These are phyloP conservation scores for Selene dorsalis DNA, from an alignment of 2,797 vertebrate genomes.

Conservation along the genomic window DNA sequence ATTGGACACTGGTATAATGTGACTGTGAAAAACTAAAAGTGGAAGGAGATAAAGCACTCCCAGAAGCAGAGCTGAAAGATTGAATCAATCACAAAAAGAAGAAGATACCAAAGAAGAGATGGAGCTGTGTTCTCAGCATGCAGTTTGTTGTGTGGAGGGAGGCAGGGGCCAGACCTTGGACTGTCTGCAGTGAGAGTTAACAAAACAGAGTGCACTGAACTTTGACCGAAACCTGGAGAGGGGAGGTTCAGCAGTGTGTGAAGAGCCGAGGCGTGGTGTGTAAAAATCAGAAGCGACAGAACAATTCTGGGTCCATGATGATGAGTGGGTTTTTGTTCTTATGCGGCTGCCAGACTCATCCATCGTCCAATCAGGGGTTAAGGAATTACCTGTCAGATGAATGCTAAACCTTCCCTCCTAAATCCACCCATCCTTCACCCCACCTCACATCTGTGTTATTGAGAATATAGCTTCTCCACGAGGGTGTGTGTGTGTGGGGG, in stretches of 20 bases:
- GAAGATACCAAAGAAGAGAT: constrained; percentile 20
- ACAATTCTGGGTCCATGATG: constrained; percentile 33
- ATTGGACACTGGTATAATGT: constrained; percentile 65
- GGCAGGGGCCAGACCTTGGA: constrained; percentile 28
- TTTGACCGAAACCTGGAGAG: constrained; percentile 12
- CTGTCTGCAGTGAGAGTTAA: constrained; percentile 8
- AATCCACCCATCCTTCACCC: constrained; percentile 3
- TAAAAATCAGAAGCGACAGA: constrained; percentile 50
- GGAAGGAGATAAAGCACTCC: constrained; percentile 62
- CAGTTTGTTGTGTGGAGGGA: constrained; percentile 27
- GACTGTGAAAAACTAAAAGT: constrained; percentile 66
- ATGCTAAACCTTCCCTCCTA: constrained; percentile 11
- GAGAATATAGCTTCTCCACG: constrained; percentile 7
- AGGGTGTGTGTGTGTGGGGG: too few relatives aligned
- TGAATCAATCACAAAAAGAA: constrained; percentile 15
- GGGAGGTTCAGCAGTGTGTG: neutral
- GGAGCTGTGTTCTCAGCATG: constrained; percentile 5
- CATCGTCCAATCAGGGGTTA: constrained; percentile 41
- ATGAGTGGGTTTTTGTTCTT: constrained; percentile 28
- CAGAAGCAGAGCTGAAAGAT: constrained; percentile 50
- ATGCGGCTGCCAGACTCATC: constrained; percentile 27
- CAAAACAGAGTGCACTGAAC: constrained; percentile 31
- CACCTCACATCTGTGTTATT: neutral
- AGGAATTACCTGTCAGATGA: constrained; percentile 38
- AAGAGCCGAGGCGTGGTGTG: constrained; percentile 11